Base-by-base conservation (phyloP, 1,140 invertebrate species). In the Drosophila orena region DNA sequence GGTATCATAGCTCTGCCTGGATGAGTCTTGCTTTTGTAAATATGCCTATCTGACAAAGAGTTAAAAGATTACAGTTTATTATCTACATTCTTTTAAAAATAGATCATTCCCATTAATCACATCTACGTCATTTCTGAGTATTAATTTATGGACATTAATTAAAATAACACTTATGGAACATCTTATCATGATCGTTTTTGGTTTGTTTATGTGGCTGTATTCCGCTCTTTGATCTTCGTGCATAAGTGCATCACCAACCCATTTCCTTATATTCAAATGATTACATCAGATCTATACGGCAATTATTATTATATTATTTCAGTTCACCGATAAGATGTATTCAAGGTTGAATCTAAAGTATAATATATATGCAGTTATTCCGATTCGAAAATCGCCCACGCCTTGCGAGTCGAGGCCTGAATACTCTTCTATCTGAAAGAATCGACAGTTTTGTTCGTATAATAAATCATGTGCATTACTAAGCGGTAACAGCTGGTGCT, bases 331-430 rank as follows among this genome's bases (percentile, higher is more conserved):
- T 60, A 60, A 34, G 47, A 61, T 53, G 14, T 14, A 34, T 42
- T 61, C 58, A 61, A 61, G 58, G 58, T 61, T 50, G 17, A 42
- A 20, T n/a, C 27, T 34, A 61, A 30, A 53, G 15, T 35, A 14
- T 35, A 17, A 50, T 35, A 11, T 15, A 24, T 6, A 43, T n/a
- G 30, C 34, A 59, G 30, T 35, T 55, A 55, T 40, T 42, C 0
- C 43, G 34, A 24, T 42, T 60, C 40, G 4, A 15, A 50, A 40
- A 27, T 12, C 30, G 4, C 3, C 3, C 12, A n/a, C 1, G 37
- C 53, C 14, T 24, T 12, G 6, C 5, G 20, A 47, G 14, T 43
- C 54, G 38, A 17, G 42, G n/a, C 4, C 6, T 17, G 24, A 56
- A 43, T 56, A 56, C 54, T 56, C 54, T 56, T 12, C 0, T 12